Conservation (phyloP, 2,888 invertebrate genomes). For the Leptarthrus brevirostris region DNA sequence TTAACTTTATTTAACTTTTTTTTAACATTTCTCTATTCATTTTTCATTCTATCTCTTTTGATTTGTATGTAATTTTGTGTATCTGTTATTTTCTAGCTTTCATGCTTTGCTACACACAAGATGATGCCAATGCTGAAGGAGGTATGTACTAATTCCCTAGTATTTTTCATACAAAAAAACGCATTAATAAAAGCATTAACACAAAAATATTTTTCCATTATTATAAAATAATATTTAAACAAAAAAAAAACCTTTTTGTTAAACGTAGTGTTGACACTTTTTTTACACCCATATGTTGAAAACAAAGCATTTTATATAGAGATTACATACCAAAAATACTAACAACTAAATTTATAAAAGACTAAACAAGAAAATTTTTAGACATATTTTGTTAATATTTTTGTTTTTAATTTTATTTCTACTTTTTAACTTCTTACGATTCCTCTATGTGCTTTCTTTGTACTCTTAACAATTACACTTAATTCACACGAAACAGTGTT, state of each 20-base stretch:
- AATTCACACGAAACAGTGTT: conserved; percentile 58
- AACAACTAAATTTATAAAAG: conserved; percentile 40
- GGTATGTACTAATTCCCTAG: conserved; percentile 73
- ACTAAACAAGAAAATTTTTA: conserved; percentile 25
- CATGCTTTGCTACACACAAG: conserved; percentile 95
- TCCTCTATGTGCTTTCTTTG: conserved; percentile 62
- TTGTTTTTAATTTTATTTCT: conserved; percentile 20
- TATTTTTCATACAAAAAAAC: conserved; percentile 39
- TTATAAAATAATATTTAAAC: conserved; percentile 37
- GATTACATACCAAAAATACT: conserved; percentile 29
- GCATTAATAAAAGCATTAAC: conserved; percentile 39
- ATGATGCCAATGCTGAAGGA: conserved; percentile 91
- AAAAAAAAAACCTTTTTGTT: conserved; percentile 17
- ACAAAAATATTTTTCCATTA: conserved; percentile 36
- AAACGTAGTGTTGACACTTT: conserved; percentile 35
- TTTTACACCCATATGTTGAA: conserved; percentile 24
- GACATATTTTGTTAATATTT: conserved; percentile 2
- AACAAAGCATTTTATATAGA: neutral
- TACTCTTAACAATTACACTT: conserved; percentile 59
- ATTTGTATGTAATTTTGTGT: conserved; percentile 53
- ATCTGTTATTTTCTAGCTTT: conserved; percentile 76
- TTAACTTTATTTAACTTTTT: neutral
- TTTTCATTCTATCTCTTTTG: conserved; percentile 48
- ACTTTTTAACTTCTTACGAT: conserved; percentile 52
- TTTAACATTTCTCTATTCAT: neutral